These are phyloP conservation scores for Hypanus sabinus DNA, from an alignment of 2,113 vertebrate species.

Conservation along the genomic window DNA sequence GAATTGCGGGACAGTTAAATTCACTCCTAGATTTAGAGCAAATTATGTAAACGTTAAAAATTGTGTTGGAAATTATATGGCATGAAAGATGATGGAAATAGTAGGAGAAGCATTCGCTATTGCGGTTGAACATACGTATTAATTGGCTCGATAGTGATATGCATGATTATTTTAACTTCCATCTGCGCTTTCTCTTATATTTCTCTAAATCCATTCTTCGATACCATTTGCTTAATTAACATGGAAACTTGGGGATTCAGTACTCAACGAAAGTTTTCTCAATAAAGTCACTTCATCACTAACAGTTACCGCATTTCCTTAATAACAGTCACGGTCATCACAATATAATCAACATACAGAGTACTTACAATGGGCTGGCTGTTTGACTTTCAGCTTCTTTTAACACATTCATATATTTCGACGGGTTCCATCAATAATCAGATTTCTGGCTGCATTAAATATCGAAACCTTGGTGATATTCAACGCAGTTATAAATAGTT, in stretches of 20 bases:
- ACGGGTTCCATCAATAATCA: not conserved
- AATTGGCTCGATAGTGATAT: not conserved
- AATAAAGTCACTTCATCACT: too few species aligned
- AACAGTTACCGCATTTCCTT: not conserved
- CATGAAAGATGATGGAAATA: not conserved
- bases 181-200: not conserved
- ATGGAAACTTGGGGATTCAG: not conserved
- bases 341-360: too few species aligned
- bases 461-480: not conserved
- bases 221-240: not conserved
- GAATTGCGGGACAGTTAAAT: not conserved
- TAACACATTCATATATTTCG: not conserved
- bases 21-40: not conserved
- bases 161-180: not conserved
- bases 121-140: not conserved
- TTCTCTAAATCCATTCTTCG: not conserved
- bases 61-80: not conserved
- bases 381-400: not conserved
- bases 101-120: not conserved
- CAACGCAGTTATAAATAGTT: not conserved
- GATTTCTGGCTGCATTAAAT: not conserved
- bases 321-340: not conserved
- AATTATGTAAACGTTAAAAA: not conserved
- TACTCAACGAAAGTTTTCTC: not conserved
- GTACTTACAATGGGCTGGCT: not conserved